phyloP scores from a whole-genome alignment of 2,113 vertebrate genomes.

The Pseudois nayaur region DNA sequence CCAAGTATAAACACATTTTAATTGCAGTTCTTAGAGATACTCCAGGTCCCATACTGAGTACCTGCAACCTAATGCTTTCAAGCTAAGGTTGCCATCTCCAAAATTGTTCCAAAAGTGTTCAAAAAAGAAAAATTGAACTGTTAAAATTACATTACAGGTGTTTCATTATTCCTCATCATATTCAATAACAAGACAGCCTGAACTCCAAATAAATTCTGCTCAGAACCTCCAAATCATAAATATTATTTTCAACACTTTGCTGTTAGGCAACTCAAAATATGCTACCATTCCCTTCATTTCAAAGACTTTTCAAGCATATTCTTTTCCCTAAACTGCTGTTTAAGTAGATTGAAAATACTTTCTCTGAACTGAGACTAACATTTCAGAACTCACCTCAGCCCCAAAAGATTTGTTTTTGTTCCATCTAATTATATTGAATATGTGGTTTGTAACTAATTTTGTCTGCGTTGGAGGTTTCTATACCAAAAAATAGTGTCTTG shows the following conservation, averaged over 20 bases:
- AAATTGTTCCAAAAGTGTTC: neutral
- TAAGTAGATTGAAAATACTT: neutral
- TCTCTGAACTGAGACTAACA: neutral
- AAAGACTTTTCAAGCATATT: neutral
- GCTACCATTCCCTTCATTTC: constrained; percentile 20
- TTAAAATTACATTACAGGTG: neutral
- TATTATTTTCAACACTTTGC: neutral
- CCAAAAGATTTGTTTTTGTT: neutral
- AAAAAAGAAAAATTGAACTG: neutral
- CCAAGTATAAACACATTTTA: constrained; percentile 2
- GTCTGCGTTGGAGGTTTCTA: neutral
- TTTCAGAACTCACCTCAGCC: neutral
- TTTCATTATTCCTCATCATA: neutral
- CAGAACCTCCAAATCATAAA: constrained; percentile 28
- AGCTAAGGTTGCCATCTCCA: neutral
- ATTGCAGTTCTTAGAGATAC: neutral
- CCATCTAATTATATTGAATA: neutral
- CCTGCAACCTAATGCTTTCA: neutral
- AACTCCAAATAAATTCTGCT: constrained; percentile 31
- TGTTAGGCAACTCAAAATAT: neutral
- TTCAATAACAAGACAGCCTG: neutral
- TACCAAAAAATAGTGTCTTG: neutral
- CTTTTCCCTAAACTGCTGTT: neutral
- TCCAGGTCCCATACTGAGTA: neutral
- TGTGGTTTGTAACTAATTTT: neutral